Conservation (phyloP, 1,140 invertebrate species). For the Drosophila kepulauana region DNA sequence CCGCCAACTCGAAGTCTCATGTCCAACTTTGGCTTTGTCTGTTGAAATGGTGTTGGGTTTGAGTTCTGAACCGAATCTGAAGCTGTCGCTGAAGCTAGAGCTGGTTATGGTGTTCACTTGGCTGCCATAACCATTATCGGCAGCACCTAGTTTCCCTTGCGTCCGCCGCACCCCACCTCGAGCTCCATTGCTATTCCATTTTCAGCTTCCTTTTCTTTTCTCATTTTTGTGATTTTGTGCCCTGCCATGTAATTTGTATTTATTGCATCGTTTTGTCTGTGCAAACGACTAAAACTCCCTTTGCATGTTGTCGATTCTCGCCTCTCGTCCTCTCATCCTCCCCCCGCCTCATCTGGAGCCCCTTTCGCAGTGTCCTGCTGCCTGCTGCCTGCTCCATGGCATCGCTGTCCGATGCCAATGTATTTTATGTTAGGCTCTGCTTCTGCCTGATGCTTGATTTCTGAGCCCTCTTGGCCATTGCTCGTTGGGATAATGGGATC, state of each 20-base stretch:
- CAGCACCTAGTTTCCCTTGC: slow-evolving; percentile 65
- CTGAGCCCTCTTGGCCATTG: slow-evolving; percentile 52
- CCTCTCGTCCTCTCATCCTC: background rate
- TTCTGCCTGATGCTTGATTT: slow-evolving; percentile 68
- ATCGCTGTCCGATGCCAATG: slow-evolving; percentile 54
- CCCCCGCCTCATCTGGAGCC: background rate
- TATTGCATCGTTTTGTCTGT: slow-evolving; percentile 84
- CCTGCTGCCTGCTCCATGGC: background rate
- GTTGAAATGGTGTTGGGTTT: slow-evolving; percentile 37
- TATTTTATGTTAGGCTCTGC: slow-evolving; percentile 73
- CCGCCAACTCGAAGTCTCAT: slow-evolving; percentile 36
- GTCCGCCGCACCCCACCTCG: background rate
- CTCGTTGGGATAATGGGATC: slow-evolving; percentile 74
- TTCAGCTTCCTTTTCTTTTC: background rate
- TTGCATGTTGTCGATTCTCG: slow-evolving; percentile 77
- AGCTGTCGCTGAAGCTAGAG: slow-evolving; percentile 11
- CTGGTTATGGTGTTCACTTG: slow-evolving; percentile 48
- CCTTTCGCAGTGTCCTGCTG: background rate
- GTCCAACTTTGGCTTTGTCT: slow-evolving; percentile 59
- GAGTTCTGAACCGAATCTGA: slow-evolving; percentile 10
- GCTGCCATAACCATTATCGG: slow-evolving; percentile 76
- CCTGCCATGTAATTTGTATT: slow-evolving; percentile 82
- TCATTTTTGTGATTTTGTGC: slow-evolving; percentile 61
- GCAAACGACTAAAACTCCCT: slow-evolving; percentile 78
- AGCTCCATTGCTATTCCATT: slow-evolving; percentile 10